Evolutionary conservation across 2,888 invertebrate genomes (phyloP).

Genomic region (Nesidiocoris tenuis): DNA sequence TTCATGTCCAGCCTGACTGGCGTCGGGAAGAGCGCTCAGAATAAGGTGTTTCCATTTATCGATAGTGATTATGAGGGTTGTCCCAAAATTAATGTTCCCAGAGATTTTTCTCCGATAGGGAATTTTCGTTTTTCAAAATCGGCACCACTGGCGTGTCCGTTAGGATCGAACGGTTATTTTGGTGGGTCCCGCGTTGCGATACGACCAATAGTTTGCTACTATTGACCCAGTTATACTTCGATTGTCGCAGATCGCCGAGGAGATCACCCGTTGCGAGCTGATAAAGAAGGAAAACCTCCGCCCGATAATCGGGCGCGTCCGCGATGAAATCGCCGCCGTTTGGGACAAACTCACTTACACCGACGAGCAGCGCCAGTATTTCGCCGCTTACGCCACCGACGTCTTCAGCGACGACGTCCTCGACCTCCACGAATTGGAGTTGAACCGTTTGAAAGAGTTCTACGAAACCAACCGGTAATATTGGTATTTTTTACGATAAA

Average conservation of each 20-base stretch:
- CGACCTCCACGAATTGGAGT: conserved; percentile 74
- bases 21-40: neutral
- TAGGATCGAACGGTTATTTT: too few relatives aligned
- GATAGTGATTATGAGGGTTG: too few relatives aligned
- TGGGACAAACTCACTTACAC: conserved; percentile 79
- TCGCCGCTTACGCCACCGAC: conserved; percentile 65
- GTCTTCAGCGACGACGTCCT: conserved; percentile 78
- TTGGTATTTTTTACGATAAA: too few relatives aligned
- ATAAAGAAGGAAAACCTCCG: conserved; percentile 73
- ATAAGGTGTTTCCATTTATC: too few relatives aligned
- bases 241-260: conserved; percentile 54
- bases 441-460: conserved; percentile 66
- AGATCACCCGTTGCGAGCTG: conserved; percentile 72
- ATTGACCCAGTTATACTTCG: too few relatives aligned
- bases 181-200: too few relatives aligned
- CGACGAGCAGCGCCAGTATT: conserved; percentile 62
- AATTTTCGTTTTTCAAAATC: too few relatives aligned
- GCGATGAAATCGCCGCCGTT: conserved; percentile 68
- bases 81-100: too few relatives aligned
- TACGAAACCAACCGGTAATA: conserved; percentile 62
- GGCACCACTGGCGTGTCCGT: too few relatives aligned
- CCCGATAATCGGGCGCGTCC: conserved; percentile 64
- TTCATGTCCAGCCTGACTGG: neutral
- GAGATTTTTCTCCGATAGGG: too few relatives aligned
- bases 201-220: too few relatives aligned